These are phyloP conservation scores for Ptychochromis oligacanthus DNA, from an alignment of 2,113 vertebrate genomes.

Conservation along the genomic window DNA sequence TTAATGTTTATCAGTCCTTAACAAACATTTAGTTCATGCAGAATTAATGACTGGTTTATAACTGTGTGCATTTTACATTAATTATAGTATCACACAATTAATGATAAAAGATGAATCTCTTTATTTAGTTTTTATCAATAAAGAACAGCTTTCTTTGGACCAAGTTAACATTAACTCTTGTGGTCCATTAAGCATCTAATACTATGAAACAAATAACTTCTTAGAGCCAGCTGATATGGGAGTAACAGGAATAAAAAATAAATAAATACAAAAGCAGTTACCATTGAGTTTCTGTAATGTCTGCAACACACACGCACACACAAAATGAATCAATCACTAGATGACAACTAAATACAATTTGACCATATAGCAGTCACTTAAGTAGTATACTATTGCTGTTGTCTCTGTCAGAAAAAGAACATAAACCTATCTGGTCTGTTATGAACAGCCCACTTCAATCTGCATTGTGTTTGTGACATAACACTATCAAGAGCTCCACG, in stretches of 20 bases:
- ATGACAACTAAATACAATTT: neutral
- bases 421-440: neutral
- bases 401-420: neutral
- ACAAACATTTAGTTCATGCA: neutral
- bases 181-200: neutral
- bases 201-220: neutral
- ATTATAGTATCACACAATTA: neutral
- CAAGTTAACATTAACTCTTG: neutral
- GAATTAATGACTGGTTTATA: neutral
- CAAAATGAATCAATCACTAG: neutral
- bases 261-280: neutral
- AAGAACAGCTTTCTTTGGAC: neutral
- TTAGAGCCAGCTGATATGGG: neutral
- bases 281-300: neutral
- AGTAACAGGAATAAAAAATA: neutral
- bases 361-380: neutral
- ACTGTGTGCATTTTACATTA: neutral
- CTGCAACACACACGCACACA: too few species aligned
- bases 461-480: constrained; percentile 15
- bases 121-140: neutral
- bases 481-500: constrained; percentile 10
- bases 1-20: neutral
- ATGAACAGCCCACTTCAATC: neutral
- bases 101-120: neutral
- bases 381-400: neutral